phyloP scores from a whole-genome alignment of 2,797 vertebrate species.

The Ctenosaura bakeri region DNA sequence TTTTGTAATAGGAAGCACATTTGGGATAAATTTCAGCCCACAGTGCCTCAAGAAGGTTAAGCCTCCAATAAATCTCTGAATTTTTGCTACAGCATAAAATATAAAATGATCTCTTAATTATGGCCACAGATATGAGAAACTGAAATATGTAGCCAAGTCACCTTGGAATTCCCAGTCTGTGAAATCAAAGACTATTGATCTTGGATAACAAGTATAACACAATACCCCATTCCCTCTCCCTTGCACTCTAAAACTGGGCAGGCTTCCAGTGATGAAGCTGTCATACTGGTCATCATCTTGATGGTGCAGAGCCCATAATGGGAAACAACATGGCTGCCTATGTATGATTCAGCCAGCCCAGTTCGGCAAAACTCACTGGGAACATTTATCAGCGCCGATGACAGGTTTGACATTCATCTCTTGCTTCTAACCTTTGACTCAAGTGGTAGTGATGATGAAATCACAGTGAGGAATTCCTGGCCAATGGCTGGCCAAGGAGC shows the following conservation, averaged over 20 bases:
- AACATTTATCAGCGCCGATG: constrained; percentile 71
- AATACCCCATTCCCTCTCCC: fast-evolving
- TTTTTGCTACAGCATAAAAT: not conserved
- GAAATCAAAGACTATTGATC: not conserved
- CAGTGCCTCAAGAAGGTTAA: not conserved
- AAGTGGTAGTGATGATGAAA: constrained; percentile 79
- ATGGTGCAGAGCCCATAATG: fast-evolving
- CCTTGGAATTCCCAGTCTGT: not conserved
- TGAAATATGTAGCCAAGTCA: not conserved
- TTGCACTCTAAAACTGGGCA: fast-evolving
- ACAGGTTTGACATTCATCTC: constrained; percentile 71
- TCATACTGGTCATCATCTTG: fast-evolving
- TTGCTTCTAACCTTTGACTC: constrained; percentile 83
- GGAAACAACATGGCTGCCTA: not conserved
- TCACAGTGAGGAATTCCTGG: constrained; percentile 78
- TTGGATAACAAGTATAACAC: not conserved
- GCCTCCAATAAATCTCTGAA: not conserved
- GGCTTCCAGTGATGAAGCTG: not conserved
- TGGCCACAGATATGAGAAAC: not conserved
- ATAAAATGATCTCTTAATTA: not conserved
- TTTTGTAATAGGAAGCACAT: not conserved
- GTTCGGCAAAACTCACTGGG: constrained; percentile 85
- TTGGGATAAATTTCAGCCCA: not conserved
- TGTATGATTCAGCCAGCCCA: constrained; percentile 60
- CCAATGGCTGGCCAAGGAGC: constrained; percentile 86